Percentiles rank a stretch among this genome's conserved stretches.
phyloP scores from a whole-genome alignment of 92 coral and sea anemone genomes.

The Siderastrea siderea region DNA sequence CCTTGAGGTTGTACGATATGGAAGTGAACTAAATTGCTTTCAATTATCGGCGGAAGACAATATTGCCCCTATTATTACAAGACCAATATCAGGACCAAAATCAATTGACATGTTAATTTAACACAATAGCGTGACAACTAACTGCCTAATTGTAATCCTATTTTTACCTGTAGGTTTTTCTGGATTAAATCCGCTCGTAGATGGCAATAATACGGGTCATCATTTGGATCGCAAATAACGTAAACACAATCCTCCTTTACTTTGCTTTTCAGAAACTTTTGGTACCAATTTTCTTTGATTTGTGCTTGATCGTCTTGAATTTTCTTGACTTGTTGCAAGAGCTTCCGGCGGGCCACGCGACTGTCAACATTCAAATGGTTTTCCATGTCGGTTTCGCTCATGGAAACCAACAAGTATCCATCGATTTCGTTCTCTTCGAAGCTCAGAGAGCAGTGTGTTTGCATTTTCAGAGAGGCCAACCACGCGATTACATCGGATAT shows the following conservation, averaged over 20 bases:
- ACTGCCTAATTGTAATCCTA: constrained; percentile 6
- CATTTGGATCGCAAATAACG: constrained; percentile 89
- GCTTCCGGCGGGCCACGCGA: constrained; percentile 81
- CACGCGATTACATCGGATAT: constrained; percentile 89
- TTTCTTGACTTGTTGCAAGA: constrained; percentile 77
- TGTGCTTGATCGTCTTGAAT: constrained; percentile 79
- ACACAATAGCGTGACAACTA: constrained; percentile 32
- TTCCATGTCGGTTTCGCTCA: constrained; percentile 79
- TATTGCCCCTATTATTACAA: too few species aligned
- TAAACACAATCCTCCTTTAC: constrained; percentile 79
- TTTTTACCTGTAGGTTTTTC: constrained; percentile 80
- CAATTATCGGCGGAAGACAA: background rate
- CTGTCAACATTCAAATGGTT: constrained; percentile 87
- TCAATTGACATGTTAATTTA: constrained; percentile 29
- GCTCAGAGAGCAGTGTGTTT: constrained; percentile 85
- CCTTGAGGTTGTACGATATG: background rate
- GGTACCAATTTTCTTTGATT: constrained; percentile 80
- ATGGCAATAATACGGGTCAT: constrained; percentile 73
- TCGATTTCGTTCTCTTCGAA: constrained; percentile 96
- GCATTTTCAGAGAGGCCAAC: constrained; percentile 86
- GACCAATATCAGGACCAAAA: background rate
- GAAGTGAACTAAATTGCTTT: background rate
- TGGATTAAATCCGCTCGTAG: constrained; percentile 73
- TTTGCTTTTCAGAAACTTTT: constrained; percentile 74
- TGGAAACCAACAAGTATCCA: constrained; percentile 82